Conservation (phyloP, 2,113 vertebrate species). For the Chloroceryle aenea region DNA sequence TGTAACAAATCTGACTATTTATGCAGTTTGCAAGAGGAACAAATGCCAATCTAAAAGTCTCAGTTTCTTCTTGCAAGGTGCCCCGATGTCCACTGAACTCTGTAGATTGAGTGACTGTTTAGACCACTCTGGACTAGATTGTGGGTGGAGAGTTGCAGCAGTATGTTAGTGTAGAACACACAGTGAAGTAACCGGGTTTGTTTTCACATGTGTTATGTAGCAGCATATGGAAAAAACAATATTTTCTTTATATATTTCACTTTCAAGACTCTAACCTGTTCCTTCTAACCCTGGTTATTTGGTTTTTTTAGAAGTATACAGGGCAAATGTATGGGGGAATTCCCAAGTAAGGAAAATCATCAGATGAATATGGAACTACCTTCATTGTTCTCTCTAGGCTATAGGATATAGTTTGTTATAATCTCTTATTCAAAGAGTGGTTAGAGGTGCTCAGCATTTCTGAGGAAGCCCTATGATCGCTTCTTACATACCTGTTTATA, state of each 20-base stretch:
- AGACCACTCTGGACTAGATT: neutral
- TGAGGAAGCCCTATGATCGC: neutral
- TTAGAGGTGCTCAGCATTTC: neutral
- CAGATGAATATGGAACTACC: neutral
- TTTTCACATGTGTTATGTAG: neutral
- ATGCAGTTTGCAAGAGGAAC: neutral
- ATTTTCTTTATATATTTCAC: neutral
- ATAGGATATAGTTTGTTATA: neutral
- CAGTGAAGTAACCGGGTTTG: neutral
- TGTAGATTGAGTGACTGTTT: neutral
- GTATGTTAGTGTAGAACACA: neutral
- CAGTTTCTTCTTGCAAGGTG: neutral
- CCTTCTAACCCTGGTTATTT: neutral
- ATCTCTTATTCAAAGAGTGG: neutral
- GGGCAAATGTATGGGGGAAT: neutral
- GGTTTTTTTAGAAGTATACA: neutral
- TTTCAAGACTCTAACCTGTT: neutral
- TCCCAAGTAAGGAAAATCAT: neutral
- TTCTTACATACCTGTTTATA: neutral
- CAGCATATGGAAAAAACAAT: neutral
- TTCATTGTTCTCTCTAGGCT: neutral
- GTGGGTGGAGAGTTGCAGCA: neutral
- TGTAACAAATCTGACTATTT: neutral
- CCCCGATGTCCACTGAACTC: neutral
- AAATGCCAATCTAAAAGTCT: neutral